These are phyloP conservation scores for Limnothrissa miodon DNA, from an alignment of 2,113 vertebrate species.

Conservation along the genomic window DNA sequence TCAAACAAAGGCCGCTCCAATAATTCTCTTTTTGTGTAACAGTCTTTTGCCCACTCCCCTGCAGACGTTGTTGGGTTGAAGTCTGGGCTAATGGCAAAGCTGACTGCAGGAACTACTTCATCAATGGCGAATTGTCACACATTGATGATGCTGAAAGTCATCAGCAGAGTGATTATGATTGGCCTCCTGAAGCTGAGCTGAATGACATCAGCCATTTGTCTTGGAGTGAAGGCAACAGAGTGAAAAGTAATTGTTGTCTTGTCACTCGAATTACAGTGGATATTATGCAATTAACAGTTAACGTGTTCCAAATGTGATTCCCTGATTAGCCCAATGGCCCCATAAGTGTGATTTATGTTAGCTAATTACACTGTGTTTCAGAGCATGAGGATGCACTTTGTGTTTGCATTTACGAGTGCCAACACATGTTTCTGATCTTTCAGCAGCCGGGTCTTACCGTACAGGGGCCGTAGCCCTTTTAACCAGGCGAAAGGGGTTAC, in stretches of 20 bases:
- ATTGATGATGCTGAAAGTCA: not conserved
- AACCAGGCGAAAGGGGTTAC: not conserved
- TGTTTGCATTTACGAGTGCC: not conserved
- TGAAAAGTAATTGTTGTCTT: constrained; percentile 13
- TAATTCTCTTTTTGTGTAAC: constrained; percentile 10
- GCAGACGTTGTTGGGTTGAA: not conserved
- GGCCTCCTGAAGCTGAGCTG: not conserved
- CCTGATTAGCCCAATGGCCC: not conserved
- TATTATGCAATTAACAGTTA: constrained; percentile 1
- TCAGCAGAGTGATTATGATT: not conserved
- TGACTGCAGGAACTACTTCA: not conserved
- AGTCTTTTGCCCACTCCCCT: not conserved
- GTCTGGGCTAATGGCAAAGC: not conserved
- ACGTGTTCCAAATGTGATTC: constrained; percentile 10
- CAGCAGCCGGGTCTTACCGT: not conserved
- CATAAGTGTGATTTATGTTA: not conserved
- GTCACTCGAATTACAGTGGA: not conserved
- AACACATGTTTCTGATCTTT: not conserved
- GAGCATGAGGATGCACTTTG: constrained; percentile 1
- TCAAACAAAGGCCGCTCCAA: not conserved
- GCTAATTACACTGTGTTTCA: not conserved
- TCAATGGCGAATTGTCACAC: not conserved
- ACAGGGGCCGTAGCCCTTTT: not conserved
- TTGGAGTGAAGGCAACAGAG: not conserved
- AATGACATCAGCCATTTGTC: not conserved